Evolutionary conservation across 2,888 invertebrate species (phyloP).

Genomic region (Conus canariensis): DNA sequence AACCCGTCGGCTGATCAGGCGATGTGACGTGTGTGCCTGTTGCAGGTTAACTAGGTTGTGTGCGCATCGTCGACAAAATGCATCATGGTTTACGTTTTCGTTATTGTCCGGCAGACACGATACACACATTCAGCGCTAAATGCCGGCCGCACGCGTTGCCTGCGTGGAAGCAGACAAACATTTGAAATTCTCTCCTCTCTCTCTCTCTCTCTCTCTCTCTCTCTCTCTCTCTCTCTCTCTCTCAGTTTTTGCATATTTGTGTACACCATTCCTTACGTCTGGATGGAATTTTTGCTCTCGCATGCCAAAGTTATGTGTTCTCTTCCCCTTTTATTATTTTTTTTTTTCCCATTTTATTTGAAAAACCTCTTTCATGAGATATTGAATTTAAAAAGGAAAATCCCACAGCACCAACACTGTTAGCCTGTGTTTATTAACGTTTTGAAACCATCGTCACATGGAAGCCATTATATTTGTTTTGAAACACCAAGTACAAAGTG

Average conservation of each 20-base stretch:
- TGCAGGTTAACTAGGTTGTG: no score
- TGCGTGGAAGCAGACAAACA: no score
- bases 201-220: background rate
- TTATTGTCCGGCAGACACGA: no score
- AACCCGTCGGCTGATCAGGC: no score
- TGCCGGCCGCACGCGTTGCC: no score
- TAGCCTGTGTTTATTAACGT: background rate
- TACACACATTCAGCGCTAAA: no score
- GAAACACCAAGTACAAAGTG: background rate
- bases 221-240: constrained; percentile 14
- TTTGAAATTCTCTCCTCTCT: background rate
- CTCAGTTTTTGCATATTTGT: background rate
- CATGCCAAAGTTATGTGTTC: constrained; percentile 21
- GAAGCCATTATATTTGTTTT: background rate
- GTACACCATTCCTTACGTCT: constrained; percentile 13
- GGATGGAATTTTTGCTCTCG: constrained; percentile 9
- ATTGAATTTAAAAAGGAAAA: background rate
- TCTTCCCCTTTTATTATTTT: background rate
- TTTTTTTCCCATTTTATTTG: background rate
- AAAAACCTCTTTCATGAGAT: background rate
- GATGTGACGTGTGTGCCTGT: no score
- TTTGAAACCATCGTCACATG: background rate
- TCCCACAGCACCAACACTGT: background rate
- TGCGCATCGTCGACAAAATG: no score
- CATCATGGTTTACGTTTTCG: no score